Conservation (phyloP, 2,888 invertebrate genomes). For the Eilema sororculum region DNA sequence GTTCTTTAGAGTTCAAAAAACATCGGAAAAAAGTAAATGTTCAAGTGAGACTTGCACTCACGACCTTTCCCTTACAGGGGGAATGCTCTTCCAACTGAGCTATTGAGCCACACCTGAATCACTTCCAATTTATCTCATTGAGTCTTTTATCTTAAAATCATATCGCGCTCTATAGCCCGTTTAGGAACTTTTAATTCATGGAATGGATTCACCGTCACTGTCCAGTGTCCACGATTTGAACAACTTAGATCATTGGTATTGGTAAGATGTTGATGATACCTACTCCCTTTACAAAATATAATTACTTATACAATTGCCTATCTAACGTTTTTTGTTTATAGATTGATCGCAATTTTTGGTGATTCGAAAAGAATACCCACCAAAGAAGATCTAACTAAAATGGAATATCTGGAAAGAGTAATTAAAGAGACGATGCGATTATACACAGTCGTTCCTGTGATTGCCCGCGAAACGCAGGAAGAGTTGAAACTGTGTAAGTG, state of each 20-base stretch:
- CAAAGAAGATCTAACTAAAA: constrained; percentile 82
- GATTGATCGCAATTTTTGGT: constrained; percentile 80
- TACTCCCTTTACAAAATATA: background rate
- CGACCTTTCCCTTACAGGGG: too few species aligned
- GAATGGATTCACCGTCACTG: background rate
- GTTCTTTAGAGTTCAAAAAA: too few species aligned
- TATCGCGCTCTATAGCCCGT: background rate
- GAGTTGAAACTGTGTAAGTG: constrained; percentile 83
- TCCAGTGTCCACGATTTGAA: background rate
- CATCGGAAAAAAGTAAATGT: too few species aligned
- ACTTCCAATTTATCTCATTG: background rate
- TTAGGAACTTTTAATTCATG: background rate
- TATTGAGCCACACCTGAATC: too few species aligned
- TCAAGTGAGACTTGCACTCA: too few species aligned
- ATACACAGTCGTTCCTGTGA: constrained; percentile 85
- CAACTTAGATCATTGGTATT: background rate
- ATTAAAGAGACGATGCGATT: constrained; percentile 87
- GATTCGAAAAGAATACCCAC: constrained; percentile 72
- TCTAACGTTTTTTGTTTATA: constrained; percentile 48
- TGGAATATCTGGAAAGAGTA: constrained; percentile 86
- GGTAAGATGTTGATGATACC: background rate
- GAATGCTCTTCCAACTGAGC: too few species aligned
- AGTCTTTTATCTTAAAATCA: background rate
- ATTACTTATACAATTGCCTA: background rate
- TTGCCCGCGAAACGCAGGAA: constrained; percentile 77